Percentiles rank a stretch among this genome's conserved stretches.
These are phyloP conservation scores for Drosophila formosana DNA, from an alignment of 2,888 invertebrate species.

Conservation along the genomic window DNA sequence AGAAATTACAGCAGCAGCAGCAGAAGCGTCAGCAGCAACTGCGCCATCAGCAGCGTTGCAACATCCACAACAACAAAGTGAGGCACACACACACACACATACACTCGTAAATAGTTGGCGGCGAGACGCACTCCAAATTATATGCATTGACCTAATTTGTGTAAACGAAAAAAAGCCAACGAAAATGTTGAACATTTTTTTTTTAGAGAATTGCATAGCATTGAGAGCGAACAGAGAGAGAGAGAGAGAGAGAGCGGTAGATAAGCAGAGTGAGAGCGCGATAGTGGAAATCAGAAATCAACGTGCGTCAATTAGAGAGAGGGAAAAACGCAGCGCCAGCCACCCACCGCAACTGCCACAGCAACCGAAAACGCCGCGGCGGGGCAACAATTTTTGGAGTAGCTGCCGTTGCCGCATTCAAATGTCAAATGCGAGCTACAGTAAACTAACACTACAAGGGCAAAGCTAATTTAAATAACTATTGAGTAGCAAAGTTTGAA, in stretches of 20 bases:
- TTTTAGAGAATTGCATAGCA: slow-evolving; percentile 65
- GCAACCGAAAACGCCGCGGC: neutral
- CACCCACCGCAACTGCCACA: slow-evolving; percentile 26
- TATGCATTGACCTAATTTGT: slow-evolving; percentile 74
- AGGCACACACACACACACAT: slow-evolving; percentile 12
- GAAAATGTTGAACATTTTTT: slow-evolving; percentile 50
- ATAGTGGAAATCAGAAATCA: slow-evolving; percentile 23
- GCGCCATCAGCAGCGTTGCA: slow-evolving; percentile 60
- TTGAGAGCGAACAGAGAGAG: slow-evolving; percentile 12
- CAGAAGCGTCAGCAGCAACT: slow-evolving; percentile 35
- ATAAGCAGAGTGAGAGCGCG: neutral
- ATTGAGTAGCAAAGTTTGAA: no score
- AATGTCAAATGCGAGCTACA: slow-evolving; percentile 43
- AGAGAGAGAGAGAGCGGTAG: slow-evolving; percentile 5
- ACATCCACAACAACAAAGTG: slow-evolving; percentile 49
- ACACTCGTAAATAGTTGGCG: neutral
- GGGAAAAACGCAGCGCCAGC: slow-evolving; percentile 23
- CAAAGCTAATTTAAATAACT: no score
- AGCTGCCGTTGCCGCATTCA: slow-evolving; percentile 31
- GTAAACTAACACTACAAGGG: slow-evolving; percentile 6
- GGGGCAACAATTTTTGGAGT: slow-evolving; percentile 25
- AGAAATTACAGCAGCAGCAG: slow-evolving; percentile 41
- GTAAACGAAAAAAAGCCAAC: slow-evolving; percentile 31
- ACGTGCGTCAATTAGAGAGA: slow-evolving; percentile 50
- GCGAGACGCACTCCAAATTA: slow-evolving; percentile 57